phyloP scores from a whole-genome alignment of 2,888 invertebrate species.

The Agrotis clavis region DNA sequence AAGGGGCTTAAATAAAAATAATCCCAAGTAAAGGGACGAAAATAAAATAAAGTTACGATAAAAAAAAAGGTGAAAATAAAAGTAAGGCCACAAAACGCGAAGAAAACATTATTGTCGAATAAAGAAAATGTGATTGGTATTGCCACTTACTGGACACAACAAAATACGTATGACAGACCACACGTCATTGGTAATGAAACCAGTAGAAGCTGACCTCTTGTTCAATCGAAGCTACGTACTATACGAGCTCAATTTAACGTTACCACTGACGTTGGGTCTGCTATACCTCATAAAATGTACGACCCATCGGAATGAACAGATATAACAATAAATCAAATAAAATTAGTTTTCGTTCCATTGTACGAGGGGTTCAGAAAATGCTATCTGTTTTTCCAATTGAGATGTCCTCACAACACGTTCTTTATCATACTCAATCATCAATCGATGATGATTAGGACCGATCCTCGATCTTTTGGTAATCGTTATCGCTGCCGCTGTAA shows the following conservation, averaged over 20 bases:
- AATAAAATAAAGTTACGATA: background rate
- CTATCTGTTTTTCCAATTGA: background rate
- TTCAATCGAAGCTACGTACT: no score
- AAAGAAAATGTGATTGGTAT: constrained; percentile 19
- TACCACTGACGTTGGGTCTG: no score
- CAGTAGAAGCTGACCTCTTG: background rate
- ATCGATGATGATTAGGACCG: no score
- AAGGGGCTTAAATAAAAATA: background rate
- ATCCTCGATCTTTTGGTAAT: no score
- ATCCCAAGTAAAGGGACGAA: no score
- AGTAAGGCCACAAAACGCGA: background rate
- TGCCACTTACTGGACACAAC: background rate
- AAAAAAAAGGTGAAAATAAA: background rate
- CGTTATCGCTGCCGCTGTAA: no score
- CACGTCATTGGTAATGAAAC: background rate
- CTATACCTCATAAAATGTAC: background rate
- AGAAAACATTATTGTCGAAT: constrained; percentile 15
- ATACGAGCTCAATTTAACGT: no score
- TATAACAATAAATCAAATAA: constrained; percentile 8
- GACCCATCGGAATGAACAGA: background rate
- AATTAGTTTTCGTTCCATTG: constrained; percentile 11
- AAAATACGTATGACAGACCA: background rate
- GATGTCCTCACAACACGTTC: background rate
- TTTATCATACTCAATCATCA: background rate
- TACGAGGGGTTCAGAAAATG: background rate